Percentiles rank a stretch among this genome's conserved stretches.
Evolutionary conservation across 2,113 vertebrate genomes (phyloP).

Genomic region (Podarcis raffonei): DNA sequence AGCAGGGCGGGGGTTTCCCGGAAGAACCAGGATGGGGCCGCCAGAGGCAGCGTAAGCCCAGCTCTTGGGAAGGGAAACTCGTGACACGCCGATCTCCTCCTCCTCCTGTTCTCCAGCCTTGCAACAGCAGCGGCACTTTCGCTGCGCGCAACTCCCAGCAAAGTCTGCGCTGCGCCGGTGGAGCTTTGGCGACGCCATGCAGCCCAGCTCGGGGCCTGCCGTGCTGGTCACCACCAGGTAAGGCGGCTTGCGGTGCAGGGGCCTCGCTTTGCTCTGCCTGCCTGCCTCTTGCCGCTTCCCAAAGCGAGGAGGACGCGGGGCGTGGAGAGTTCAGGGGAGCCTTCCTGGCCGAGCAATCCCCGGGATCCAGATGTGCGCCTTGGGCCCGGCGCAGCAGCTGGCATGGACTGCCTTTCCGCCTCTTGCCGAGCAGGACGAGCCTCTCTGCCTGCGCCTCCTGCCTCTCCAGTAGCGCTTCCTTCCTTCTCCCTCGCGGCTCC

Average conservation of each 20-base stretch:
- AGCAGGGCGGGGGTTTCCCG: no score
- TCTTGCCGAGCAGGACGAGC: not conserved
- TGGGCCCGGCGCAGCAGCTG: not conserved
- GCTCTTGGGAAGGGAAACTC: constrained; percentile 9
- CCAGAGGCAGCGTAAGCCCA: not conserved
- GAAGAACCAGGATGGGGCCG: no score
- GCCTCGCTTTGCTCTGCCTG: no score
- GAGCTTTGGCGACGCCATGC: constrained; percentile 39
- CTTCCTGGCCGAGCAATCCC: not conserved
- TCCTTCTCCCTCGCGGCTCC: not conserved
- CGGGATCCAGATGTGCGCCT: not conserved
- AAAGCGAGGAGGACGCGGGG: not conserved
- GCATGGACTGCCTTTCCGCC: not conserved
- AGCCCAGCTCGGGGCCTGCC: constrained; percentile 33
- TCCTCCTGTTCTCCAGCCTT: not conserved
- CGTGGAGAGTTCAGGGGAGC: no score
- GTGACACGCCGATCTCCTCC: not conserved
- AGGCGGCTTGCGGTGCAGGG: fast-evolving
- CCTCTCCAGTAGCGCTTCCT: not conserved
- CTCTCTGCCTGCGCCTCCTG: not conserved
- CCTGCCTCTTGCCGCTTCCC: no score
- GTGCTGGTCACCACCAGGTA: constrained; percentile 62
- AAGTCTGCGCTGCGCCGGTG: not conserved
- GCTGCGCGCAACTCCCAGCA: no score
- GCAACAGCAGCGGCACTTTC: not conserved